phyloP scores from a whole-genome alignment of 2,888 invertebrate species.

The Netelia melanura region DNA sequence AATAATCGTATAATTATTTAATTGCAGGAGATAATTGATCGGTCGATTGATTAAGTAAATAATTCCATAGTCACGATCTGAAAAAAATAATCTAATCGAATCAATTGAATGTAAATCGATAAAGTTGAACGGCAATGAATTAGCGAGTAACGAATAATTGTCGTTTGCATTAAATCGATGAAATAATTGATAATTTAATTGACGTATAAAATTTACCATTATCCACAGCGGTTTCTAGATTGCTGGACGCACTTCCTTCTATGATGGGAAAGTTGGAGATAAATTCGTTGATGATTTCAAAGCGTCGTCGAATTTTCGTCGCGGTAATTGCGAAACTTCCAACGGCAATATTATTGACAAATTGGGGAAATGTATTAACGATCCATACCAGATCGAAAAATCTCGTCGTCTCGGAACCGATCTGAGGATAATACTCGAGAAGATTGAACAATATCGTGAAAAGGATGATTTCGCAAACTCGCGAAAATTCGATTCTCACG shows the following conservation, averaged over 20 bases:
- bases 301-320: conserved; percentile 61
- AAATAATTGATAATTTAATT: conserved; percentile 5
- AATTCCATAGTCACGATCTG: too few relatives aligned
- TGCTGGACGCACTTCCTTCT: conserved; percentile 39
- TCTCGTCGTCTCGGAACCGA: conserved; percentile 37
- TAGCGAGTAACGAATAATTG: not conserved
- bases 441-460: conserved; percentile 63
- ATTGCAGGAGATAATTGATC: not conserved
- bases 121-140: not conserved
- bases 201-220: conserved; percentile 54
- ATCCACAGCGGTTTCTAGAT: conserved; percentile 62
- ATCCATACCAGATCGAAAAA: conserved; percentile 61
- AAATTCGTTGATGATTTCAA: conserved; percentile 63
- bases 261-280: conserved; percentile 51
- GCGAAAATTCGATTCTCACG: conserved; percentile 49
- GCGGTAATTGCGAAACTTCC: conserved; percentile 60
- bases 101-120: too few relatives aligned
- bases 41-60: not conserved
- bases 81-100: too few relatives aligned
- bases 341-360: conserved; percentile 64
- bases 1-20: not conserved
- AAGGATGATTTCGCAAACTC: conserved; percentile 54
- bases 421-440: conserved; percentile 64
- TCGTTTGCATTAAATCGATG: not conserved
- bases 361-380: conserved; percentile 62